phyloP scores from a whole-genome alignment of 2,113 vertebrate genomes.

The Panurus biarmicus region DNA sequence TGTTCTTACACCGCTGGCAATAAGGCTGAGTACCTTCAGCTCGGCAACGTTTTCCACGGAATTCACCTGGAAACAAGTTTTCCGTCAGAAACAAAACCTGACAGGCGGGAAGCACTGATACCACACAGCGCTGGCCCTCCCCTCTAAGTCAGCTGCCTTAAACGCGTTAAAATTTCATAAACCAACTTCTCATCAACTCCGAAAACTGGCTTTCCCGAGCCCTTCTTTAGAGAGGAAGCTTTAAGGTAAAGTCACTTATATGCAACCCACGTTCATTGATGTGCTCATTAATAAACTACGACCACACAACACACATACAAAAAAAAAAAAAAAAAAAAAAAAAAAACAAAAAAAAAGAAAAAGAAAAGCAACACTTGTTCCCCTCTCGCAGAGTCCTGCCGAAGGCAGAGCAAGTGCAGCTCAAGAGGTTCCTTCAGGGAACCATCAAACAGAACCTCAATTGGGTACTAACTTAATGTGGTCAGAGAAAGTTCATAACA shows the following conservation, averaged over 20 bases:
- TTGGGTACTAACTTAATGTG: no score
- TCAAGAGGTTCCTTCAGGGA: no score
- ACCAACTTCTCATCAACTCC: neutral
- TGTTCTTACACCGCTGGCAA: neutral
- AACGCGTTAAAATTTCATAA: rapidly evolving
- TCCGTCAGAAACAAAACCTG: neutral
- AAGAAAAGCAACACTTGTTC: no score
- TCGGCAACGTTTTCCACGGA: rapidly evolving
- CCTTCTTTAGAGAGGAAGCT: neutral
- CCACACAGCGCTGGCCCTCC: rapidly evolving
- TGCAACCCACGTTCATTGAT: neutral
- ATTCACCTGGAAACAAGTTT: neutral
- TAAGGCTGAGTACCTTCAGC: neutral
- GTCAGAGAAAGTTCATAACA: no score
- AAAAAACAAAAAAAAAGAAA: no score
- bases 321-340: neutral
- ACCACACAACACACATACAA: no score
- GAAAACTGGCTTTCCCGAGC: neutral
- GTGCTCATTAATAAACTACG: neutral
- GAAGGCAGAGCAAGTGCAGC: no score
- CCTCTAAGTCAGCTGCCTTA: neutral
- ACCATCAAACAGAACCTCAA: no score
- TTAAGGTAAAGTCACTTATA: neutral
- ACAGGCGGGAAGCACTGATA: rapidly evolving
- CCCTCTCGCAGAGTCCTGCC: no score